Base-by-base conservation (phyloP, 2,797 vertebrate species). In the Champsocephalus gunnari region DNA sequence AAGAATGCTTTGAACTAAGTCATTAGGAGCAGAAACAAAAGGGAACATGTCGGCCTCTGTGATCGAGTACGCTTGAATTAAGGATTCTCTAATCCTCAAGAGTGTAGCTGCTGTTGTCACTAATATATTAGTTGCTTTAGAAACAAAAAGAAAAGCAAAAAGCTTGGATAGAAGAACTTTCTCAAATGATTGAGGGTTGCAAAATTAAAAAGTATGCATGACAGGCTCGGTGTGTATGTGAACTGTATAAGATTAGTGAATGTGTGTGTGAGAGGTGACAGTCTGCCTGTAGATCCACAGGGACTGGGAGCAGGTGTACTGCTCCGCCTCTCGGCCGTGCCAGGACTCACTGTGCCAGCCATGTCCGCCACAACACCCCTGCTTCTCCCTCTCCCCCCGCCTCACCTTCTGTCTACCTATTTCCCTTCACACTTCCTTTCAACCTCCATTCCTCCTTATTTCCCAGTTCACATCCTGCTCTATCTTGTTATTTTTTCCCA, bases 281-380 rank as follows among this genome's bases (percentile, higher is more conserved):
- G 70, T 81, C 75, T 78, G 81, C 57, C 62, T 75, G 66, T 71
- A 16, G 75, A 84, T 79, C 86, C 71, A 69, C 79, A 74, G 86
- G 88, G 84, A 87, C 83, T 55, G 65, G 71, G 74, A 91, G 85
- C 90, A 93, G 90, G 87, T 93, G 89, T 79, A 84, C 74, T 66
- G 55, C 79, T 85, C 73, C 28, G 9, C 86, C 66, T 72, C 17
- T 32, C 49, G 64, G 79, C 71, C 61, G 5, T 77, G 87, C 89
- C 91, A 89, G 85, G 81, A 83, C 41, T 78, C 67, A 41, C n/a
- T 12, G 68, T 79, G 86, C 81, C 86, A 90, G 78, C 28, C 4
- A 78, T 56, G 75, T 80, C 83, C 77, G 19, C 69, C 66, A 80
- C 80, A 71, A 34, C 63, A 48, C 28, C 68, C 60, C 51, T n/a